These are phyloP conservation scores for Lycocerus yunnanus DNA, from an alignment of 2,888 invertebrate genomes.

Conservation along the genomic window DNA sequence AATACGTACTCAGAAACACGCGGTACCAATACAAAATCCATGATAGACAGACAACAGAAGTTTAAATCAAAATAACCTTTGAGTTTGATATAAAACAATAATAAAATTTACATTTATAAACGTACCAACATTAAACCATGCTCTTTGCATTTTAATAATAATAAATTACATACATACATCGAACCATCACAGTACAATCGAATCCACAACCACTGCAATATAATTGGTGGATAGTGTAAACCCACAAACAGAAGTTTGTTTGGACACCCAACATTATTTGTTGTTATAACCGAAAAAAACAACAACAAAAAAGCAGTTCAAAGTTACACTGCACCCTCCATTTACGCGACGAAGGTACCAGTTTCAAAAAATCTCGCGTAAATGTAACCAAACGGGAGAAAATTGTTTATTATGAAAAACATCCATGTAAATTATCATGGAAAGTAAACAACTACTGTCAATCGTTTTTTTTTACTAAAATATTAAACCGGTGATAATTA, in stretches of 20 bases:
- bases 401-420: too few relatives aligned
- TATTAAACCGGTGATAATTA: too few relatives aligned
- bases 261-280: too few relatives aligned
- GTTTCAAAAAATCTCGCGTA: too few relatives aligned
- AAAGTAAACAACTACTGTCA: too few relatives aligned
- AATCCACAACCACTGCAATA: not conserved
- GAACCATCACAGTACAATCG: not conserved
- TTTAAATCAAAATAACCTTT: not conserved
- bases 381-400: too few relatives aligned
- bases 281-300: too few relatives aligned
- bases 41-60: not conserved
- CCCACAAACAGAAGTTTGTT: not conserved
- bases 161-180: not conserved
- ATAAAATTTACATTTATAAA: not conserved
- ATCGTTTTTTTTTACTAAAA: too few relatives aligned
- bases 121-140: not conserved
- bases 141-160: not conserved
- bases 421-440: too few relatives aligned
- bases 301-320: too few relatives aligned
- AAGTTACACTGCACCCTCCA: too few relatives aligned
- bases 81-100: not conserved
- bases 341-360: too few relatives aligned
- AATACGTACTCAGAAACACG: not conserved
- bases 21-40: not conserved
- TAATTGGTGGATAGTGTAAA: not conserved